A percentile compares a stretch with the other conserved stretches of the same genome.
Conservation (phyloP, 1,140 invertebrate species). For the Galendromus occidentalis region DNA sequence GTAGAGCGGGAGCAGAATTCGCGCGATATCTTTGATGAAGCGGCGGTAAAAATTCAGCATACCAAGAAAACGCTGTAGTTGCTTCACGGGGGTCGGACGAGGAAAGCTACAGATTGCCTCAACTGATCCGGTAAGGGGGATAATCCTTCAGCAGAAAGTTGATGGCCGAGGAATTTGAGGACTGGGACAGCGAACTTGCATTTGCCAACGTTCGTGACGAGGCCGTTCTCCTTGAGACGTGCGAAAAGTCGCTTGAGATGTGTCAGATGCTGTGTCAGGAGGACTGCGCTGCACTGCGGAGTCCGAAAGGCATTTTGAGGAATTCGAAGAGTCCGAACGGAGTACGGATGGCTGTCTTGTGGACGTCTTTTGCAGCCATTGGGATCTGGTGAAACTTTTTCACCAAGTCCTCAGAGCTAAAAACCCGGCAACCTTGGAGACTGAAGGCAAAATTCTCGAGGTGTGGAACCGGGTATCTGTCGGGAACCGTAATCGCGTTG, state of each 20-base stretch:
- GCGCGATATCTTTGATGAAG: conserved; percentile 21
- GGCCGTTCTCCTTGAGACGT: conserved; percentile 20
- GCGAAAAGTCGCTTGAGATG: conserved; percentile 26
- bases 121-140: conserved; percentile 23
- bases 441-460: conserved; percentile 15
- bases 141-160: conserved; percentile 22
- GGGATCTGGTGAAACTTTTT: conserved; percentile 17
- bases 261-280: conserved; percentile 27
- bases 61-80: conserved; percentile 25
- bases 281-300: conserved; percentile 26
- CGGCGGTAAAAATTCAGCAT: conserved; percentile 27
- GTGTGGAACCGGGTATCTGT: conserved; percentile 27
- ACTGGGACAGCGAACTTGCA: conserved; percentile 1
- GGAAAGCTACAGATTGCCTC: conserved; percentile 25
- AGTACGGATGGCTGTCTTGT: conserved; percentile 18
- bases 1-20: conserved; percentile 13
- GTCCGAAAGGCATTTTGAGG: conserved; percentile 27
- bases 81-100: conserved; percentile 22
- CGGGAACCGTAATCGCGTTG: conserved; percentile 27
- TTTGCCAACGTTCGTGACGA: conserved; percentile 21
- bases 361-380: conserved; percentile 11
- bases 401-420: conserved; percentile 17
- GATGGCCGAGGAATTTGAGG: conserved; percentile 23
- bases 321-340: conserved; percentile 19
- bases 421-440: not conserved